Evolutionary conservation across 2,888 invertebrate species (phyloP).

Genomic region (Agrilus biguttatus): DNA sequence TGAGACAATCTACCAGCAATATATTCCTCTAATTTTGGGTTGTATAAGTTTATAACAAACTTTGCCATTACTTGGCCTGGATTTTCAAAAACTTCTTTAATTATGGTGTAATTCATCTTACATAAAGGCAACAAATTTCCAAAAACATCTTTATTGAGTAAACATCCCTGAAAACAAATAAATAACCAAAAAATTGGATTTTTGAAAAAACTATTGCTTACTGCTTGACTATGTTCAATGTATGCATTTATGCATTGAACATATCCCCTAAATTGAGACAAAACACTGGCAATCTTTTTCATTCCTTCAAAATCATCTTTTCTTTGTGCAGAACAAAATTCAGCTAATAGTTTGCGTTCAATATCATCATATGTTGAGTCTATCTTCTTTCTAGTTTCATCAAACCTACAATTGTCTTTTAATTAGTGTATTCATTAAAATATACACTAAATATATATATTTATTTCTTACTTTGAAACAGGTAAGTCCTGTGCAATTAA

Average conservation of each 20-base stretch:
- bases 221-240: slow-evolving; percentile 92
- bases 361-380: slow-evolving; percentile 81
- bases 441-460: not conserved
- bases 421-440: not conserved
- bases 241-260: slow-evolving; percentile 92
- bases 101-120: slow-evolving; percentile 68
- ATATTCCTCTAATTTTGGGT: slow-evolving; percentile 74
- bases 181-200: not conserved
- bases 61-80: slow-evolving; percentile 97
- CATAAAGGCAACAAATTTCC: slow-evolving; percentile 80
- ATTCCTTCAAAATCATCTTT: slow-evolving; percentile 74
- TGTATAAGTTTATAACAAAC: slow-evolving; percentile 91
- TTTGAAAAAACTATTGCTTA: slow-evolving; percentile 24
- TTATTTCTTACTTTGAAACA: slow-evolving; percentile 47
- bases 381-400: slow-evolving; percentile 72
- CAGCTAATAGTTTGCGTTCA: slow-evolving; percentile 79
- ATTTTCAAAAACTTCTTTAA: slow-evolving; percentile 83
- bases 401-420: slow-evolving; percentile 39
- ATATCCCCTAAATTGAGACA: slow-evolving; percentile 94
- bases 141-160: slow-evolving; percentile 80
- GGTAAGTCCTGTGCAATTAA: slow-evolving; percentile 92
- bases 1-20: slow-evolving; percentile 69
- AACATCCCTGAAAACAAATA: slow-evolving; percentile 51
- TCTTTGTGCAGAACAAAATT: slow-evolving; percentile 82
- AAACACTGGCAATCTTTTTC: slow-evolving; percentile 82